Evolutionary conservation across 2,113 vertebrate species (phyloP).

Genomic region (Clarias magur): DNA sequence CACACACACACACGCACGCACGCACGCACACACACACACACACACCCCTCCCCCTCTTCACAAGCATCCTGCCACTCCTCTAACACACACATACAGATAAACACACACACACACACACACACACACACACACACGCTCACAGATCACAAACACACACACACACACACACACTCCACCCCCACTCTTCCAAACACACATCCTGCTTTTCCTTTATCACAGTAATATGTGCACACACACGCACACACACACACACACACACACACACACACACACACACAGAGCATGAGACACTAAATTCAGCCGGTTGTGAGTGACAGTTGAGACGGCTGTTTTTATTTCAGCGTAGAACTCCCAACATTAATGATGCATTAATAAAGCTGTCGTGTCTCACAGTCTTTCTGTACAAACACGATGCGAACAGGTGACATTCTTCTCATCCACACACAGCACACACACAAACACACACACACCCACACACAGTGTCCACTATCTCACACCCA

Average conservation of each 20-base stretch:
- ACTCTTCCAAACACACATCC: slow-evolving; percentile 60
- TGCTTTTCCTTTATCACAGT: slow-evolving; percentile 60
- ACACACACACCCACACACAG: neutral
- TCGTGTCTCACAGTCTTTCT: neutral
- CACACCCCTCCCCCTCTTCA: slow-evolving; percentile 49
- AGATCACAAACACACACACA: slow-evolving; percentile 18
- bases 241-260: slow-evolving; percentile 38
- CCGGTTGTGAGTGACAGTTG: slow-evolving; percentile 43
- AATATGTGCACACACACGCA: slow-evolving; percentile 41
- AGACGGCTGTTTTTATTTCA: slow-evolving; percentile 54
- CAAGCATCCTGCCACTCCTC: slow-evolving; percentile 58
- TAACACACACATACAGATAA: slow-evolving; percentile 46
- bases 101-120: slow-evolving; percentile 40
- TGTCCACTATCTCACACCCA: slow-evolving; percentile 14
- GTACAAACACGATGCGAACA: slow-evolving; percentile 14
- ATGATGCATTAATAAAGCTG: slow-evolving; percentile 51
- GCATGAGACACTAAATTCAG: slow-evolving; percentile 39
- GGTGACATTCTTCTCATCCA: slow-evolving; percentile 21
- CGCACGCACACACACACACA: slow-evolving; percentile 34
- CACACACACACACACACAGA: slow-evolving; percentile 23
- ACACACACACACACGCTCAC: slow-evolving; percentile 19
- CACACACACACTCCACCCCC: slow-evolving; percentile 61
- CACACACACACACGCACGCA: slow-evolving; percentile 49
- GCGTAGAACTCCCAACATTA: slow-evolving; percentile 44
- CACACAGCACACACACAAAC: neutral